Percentiles rank a stretch among this genome's conserved stretches.
Conservation (phyloP, 30 jellyfish, hydroid and myxozoan species). For the Cassiopea andromeda region DNA sequence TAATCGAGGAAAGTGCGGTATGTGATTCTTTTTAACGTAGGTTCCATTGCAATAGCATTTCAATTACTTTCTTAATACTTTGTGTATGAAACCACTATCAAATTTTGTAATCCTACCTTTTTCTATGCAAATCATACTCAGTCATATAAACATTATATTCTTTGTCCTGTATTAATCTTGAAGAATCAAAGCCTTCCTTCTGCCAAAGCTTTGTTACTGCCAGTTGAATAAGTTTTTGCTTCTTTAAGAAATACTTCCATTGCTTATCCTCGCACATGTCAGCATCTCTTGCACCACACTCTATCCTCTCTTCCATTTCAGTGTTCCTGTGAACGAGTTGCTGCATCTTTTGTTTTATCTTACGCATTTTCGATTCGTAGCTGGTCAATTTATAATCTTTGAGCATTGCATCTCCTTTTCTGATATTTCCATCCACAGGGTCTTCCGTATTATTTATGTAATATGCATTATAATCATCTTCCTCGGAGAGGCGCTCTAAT, state of each 20-base stretch:
- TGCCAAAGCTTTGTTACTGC: conserved; percentile 66
- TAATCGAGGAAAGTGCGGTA: too few species aligned
- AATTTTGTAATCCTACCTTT: not conserved
- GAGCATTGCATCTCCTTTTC: not conserved
- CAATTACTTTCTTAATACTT: too few species aligned
- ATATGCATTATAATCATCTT: not conserved
- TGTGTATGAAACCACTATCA: not conserved
- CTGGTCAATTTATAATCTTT: not conserved
- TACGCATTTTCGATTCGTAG: conserved; percentile 43
- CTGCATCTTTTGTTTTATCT: conserved; percentile 30
- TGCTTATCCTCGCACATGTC: conserved; percentile 54
- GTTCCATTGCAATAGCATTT: too few species aligned
- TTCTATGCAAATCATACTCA: not conserved
- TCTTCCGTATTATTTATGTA: not conserved
- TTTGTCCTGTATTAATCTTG: conserved; percentile 24
- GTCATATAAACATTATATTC: conserved; percentile 2
- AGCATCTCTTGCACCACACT: conserved; percentile 34
- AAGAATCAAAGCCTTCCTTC: conserved; percentile 65
- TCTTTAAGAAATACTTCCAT: conserved; percentile 58
- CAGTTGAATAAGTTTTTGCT: conserved; percentile 39
- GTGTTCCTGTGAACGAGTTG: conserved; percentile 39
- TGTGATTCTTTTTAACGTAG: too few species aligned
- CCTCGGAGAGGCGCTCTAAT: not conserved
- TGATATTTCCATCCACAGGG: not conserved
- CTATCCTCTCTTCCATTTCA: conserved; percentile 56